phyloP scores from a whole-genome alignment of 2,113 vertebrate genomes.

The Suricata suricatta region DNA sequence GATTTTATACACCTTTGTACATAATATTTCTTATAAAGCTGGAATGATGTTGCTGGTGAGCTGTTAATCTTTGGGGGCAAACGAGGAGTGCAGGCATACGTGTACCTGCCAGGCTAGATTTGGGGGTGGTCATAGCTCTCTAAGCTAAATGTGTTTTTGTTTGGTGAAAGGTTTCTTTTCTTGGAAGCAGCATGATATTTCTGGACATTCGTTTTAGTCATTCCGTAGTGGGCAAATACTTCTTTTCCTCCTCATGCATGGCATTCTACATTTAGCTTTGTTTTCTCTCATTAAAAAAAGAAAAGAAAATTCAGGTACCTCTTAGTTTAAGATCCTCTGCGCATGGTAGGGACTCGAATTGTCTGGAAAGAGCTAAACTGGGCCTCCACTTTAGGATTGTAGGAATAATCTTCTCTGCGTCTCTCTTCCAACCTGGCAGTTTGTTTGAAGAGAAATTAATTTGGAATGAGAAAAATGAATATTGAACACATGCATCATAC shows the following conservation, averaged over 20 bases:
- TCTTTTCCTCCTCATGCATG: slow-evolving; percentile 80
- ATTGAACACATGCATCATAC: slow-evolving; percentile 58
- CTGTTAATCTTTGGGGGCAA: slow-evolving; percentile 59
- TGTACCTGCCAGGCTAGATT: slow-evolving; percentile 85
- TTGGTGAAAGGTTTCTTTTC: slow-evolving; percentile 89
- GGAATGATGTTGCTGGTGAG: slow-evolving; percentile 36
- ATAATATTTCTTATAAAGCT: background rate
- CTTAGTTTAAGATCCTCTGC: slow-evolving; percentile 33
- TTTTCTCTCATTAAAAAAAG: slow-evolving; percentile 63
- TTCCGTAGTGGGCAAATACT: slow-evolving; percentile 82
- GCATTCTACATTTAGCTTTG: slow-evolving; percentile 59
- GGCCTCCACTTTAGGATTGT: background rate
- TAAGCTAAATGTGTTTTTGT: slow-evolving; percentile 88
- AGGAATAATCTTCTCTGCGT: slow-evolving; percentile 26
- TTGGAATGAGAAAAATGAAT: slow-evolving; percentile 61
- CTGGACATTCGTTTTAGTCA: slow-evolving; percentile 88
- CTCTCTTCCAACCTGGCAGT: slow-evolving; percentile 66
- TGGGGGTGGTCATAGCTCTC: slow-evolving; percentile 85
- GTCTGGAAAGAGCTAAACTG: slow-evolving; percentile 52
- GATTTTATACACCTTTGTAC: slow-evolving; percentile 13
- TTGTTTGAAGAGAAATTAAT: slow-evolving; percentile 72
- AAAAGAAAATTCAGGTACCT: background rate
- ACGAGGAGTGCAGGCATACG: slow-evolving; percentile 61
- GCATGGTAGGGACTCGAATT: background rate
- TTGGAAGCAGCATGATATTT: slow-evolving; percentile 83